phyloP scores from a whole-genome alignment of 2,888 invertebrate genomes.

The Azorinus chamasolen region DNA sequence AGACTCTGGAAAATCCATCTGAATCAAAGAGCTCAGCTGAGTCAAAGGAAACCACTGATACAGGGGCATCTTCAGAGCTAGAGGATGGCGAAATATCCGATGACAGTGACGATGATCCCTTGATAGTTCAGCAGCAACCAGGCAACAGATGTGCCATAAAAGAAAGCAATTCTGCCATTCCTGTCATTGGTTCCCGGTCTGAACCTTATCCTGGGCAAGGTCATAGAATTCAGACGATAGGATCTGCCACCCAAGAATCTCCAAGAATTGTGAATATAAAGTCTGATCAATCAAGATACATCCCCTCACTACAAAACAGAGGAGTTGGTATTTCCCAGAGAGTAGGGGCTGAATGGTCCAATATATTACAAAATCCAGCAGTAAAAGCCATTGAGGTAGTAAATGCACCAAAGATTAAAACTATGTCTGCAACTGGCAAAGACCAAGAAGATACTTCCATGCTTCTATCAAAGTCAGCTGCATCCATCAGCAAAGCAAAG shows the following conservation, averaged over 20 bases:
- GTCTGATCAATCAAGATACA: too few relatives aligned
- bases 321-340: neutral
- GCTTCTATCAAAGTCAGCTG: constrained; percentile 54
- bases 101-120: constrained; percentile 22
- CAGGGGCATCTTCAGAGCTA: constrained; percentile 42
- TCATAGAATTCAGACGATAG: constrained; percentile 21
- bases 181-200: too few relatives aligned
- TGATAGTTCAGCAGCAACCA: too few relatives aligned
- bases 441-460: constrained; percentile 27
- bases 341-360: constrained; percentile 48
- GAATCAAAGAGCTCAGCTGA: neutral
- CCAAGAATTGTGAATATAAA: constrained; percentile 24
- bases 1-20: constrained; percentile 9
- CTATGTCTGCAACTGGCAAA: neutral
- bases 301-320: too few relatives aligned
- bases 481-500: constrained; percentile 46
- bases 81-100: constrained; percentile 65
- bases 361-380: constrained; percentile 41
- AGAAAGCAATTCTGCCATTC: too few relatives aligned
- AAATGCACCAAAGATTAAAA: constrained; percentile 12
- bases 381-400: constrained; percentile 16
- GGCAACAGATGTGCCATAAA: too few relatives aligned
- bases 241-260: constrained; percentile 7
- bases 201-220: neutral
- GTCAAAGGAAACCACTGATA: neutral